Conservation (phyloP, 1,140 invertebrate species). For the Papilio machaon region DNA sequence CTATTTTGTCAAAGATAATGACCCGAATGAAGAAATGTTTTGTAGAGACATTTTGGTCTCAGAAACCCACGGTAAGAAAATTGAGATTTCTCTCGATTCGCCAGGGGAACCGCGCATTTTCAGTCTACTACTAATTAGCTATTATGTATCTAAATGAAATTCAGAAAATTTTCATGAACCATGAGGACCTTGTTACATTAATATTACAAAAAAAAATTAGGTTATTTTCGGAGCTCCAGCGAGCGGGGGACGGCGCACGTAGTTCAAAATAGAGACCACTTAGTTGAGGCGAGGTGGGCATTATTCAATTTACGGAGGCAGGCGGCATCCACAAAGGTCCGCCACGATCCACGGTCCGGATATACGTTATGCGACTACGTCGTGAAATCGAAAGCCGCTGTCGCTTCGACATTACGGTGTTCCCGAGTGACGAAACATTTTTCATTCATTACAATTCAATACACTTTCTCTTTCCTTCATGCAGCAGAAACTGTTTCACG, state of each 20-base stretch:
- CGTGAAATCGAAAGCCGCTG: conserved; percentile 22
- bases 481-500: not conserved
- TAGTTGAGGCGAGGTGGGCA: conserved; percentile 64
- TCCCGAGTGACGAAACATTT: conserved; percentile 13
- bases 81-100: no score
- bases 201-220: not conserved
- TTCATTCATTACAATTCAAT: conserved; percentile 20
- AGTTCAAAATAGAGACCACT: conserved; percentile 72
- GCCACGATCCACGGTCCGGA: conserved; percentile 37
- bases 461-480: not conserved
- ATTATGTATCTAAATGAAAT: not conserved
- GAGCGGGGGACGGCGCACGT: conserved; percentile 52
- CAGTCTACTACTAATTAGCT: no score
- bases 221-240: conserved; percentile 27
- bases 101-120: no score
- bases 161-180: not conserved
- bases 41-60: no score
- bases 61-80: no score
- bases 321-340: conserved; percentile 46
- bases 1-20: no score
- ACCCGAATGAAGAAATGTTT: no score
- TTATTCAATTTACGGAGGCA: conserved; percentile 75
- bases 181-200: not conserved
- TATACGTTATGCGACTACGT: conserved; percentile 26
- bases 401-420: conserved; percentile 16